Base-by-base conservation (phyloP, 2,888 invertebrate genomes). In the Euzetes globulus region DNA sequence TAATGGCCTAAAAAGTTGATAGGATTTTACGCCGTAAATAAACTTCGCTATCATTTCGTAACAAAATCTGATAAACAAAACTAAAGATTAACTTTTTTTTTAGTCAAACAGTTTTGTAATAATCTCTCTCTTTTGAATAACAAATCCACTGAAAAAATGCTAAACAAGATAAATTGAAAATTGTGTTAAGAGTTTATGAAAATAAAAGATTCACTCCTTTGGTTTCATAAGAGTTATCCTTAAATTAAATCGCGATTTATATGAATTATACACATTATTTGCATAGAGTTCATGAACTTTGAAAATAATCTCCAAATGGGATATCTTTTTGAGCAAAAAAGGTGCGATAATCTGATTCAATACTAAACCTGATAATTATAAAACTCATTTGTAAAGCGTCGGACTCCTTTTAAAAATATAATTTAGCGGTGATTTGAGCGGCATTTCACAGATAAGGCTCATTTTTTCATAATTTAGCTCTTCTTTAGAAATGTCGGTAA, bases 341-440 rank as follows among this genome's bases (percentile, higher is more conserved):
- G 63, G 63, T 33, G 63, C 29, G 63, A 60, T 65, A 29, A 65
- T 37, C 33, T n/a, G 37, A 65, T 37, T 65, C 63, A 33, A 60
- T 33, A 22, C 33, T 33, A 27, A 15, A 13, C 33, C 37, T 29
- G 15, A 65, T 65, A 65, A 65, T 65, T 65, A 65, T 65, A 37
- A 65, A 65, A 65, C 11, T 65, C 63, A 65, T 65, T 65, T 37
- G 19, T 29, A 25, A 29, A 58, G 13, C 7, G 58, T 58, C 58
- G 58, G 58, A 58, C 13, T 17, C 13, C 29, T 58, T 58, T 27
- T 29, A 58, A 58, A 29, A 29, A 7, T 17, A 22, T 17, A 58
- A 29, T 58, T 27, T 58, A 58, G 22, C 27, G 13, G 17, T 27
- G 58, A 58, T 58, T 58, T 58, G 17, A 27, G 13, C 29, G 13